phyloP scores from a whole-genome alignment of 2,797 vertebrate genomes.

The Aeoliscus strigatus region DNA sequence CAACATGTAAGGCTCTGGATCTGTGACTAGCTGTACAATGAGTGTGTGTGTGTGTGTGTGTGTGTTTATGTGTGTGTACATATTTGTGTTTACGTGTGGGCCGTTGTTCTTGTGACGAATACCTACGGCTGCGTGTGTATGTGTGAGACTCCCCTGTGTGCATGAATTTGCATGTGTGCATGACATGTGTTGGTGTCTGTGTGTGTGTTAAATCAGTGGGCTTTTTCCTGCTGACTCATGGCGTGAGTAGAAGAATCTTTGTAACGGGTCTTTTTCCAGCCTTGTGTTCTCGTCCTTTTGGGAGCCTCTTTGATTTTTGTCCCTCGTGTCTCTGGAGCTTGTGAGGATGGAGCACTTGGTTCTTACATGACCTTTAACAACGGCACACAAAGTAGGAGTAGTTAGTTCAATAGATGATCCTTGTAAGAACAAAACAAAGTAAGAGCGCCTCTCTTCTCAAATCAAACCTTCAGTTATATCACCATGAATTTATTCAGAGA shows the following conservation, averaged over 20 bases:
- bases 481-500: slow-evolving; percentile 1
- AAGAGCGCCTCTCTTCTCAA: background rate
- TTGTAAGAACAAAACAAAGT: slow-evolving; percentile 4
- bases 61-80: slow-evolving; percentile 5
- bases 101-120: slow-evolving; percentile 16
- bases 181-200: slow-evolving; percentile 8
- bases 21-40: slow-evolving; percentile 53
- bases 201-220: slow-evolving; percentile 8
- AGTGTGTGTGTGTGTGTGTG: slow-evolving; percentile 21
- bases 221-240: slow-evolving; percentile 20
- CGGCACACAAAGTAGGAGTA: slow-evolving; percentile 26
- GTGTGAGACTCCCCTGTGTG: slow-evolving; percentile 26
- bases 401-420: slow-evolving; percentile 44
- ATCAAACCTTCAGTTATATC: background rate
- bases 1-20: slow-evolving; percentile 79
- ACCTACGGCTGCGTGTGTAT: slow-evolving; percentile 8
- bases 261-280: slow-evolving; percentile 8
- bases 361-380: slow-evolving; percentile 41
- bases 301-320: slow-evolving; percentile 30
- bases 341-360: slow-evolving; percentile 4
- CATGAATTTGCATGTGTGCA: slow-evolving; percentile 58
- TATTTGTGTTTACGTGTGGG: slow-evolving; percentile 18
- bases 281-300: slow-evolving; percentile 41
- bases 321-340: slow-evolving; percentile 8
- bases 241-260: slow-evolving; percentile 1